Conservation (phyloP, 2,797 vertebrate genomes). For the Microchirus variegatus region DNA sequence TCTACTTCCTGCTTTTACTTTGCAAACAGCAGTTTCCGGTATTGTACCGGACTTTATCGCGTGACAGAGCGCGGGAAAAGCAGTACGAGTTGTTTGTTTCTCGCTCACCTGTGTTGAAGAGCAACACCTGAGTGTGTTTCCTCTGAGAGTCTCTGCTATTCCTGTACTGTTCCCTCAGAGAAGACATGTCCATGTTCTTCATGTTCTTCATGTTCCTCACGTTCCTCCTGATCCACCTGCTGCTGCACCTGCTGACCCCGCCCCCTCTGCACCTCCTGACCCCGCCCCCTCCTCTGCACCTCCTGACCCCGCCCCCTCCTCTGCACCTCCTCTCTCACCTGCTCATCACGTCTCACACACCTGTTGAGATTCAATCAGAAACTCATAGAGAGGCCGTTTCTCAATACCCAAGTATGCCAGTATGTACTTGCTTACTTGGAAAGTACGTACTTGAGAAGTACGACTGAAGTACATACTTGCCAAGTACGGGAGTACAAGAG, state of each 20-base stretch:
- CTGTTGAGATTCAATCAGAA: no score
- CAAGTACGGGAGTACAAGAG: no score
- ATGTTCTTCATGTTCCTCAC: constrained; percentile 15
- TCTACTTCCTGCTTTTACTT: background rate
- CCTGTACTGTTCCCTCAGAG: constrained; percentile 47
- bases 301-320: background rate
- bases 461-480: no score
- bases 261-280: no score
- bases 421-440: no score
- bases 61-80: background rate
- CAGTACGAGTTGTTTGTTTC: background rate
- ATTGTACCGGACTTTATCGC: no score
- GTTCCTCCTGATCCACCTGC: constrained; percentile 7
- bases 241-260: background rate
- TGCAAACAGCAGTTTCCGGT: no score
- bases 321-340: constrained; percentile 10
- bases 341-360: background rate
- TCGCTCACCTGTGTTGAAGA: constrained; percentile 59
- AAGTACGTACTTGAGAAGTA: no score
- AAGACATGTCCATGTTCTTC: constrained; percentile 42
- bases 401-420: no score
- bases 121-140: constrained; percentile 34
- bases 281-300: no score
- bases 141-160: constrained; percentile 35
- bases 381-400: no score